A percentile compares a stretch with the other conserved stretches of the same genome.
Evolutionary conservation across 1,140 invertebrate genomes (phyloP).

Genomic region (Laodelphax striatellus): DNA sequence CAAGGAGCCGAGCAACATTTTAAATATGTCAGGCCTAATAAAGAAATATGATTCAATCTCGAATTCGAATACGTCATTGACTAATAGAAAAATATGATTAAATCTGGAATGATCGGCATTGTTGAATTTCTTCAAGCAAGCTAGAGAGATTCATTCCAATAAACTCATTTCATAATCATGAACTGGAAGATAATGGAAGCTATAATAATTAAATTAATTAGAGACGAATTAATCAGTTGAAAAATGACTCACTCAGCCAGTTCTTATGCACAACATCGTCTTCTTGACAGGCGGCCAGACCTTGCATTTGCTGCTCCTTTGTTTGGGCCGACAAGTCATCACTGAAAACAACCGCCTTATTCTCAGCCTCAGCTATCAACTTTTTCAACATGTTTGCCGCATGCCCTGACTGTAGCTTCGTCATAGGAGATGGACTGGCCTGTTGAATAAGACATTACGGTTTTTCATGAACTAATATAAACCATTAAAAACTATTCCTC

Average conservation of each 20-base stretch:
- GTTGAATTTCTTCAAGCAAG: too few species aligned
- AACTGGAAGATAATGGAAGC: too few species aligned
- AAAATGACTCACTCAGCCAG: slow-evolving; percentile 69
- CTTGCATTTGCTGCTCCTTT: slow-evolving; percentile 66
- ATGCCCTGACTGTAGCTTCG: slow-evolving; percentile 46
- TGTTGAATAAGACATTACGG: slow-evolving; percentile 32
- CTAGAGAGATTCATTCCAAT: too few species aligned
- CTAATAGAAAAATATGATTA: too few species aligned
- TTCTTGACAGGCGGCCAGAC: slow-evolving; percentile 71
- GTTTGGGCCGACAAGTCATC: slow-evolving; percentile 70
- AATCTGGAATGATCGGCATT: too few species aligned
- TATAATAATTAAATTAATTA: too few species aligned
- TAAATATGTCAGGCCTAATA: too few species aligned
- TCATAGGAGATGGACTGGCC: slow-evolving; percentile 42
- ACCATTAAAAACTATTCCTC: background rate
- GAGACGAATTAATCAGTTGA: slow-evolving; percentile 6
- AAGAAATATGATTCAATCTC: too few species aligned
- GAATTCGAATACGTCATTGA: too few species aligned
- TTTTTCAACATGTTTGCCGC: slow-evolving; percentile 78
- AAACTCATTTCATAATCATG: too few species aligned
- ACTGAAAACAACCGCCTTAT: slow-evolving; percentile 85
- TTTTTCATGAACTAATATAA: background rate
- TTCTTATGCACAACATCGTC: slow-evolving; percentile 84
- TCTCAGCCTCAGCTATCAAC: slow-evolving; percentile 88
- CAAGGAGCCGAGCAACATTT: too few species aligned